phyloP scores from a whole-genome alignment of 2,797 vertebrate genomes.

The Halcyon chelicuti region DNA sequence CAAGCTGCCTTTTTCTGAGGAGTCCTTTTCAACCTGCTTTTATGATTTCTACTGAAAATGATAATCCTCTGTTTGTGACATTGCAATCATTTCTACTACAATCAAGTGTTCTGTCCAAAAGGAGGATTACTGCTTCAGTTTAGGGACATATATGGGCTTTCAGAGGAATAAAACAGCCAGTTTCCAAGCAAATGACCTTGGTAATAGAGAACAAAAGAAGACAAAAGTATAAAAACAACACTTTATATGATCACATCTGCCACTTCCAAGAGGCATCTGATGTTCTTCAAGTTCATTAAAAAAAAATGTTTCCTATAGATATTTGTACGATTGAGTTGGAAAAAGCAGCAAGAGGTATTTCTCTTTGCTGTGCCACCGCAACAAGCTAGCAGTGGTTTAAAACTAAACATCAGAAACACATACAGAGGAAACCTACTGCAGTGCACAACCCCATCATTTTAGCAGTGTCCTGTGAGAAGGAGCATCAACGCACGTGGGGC shows the following conservation, averaged over 20 bases:
- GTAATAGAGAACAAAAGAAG: background rate
- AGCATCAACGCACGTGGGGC: background rate
- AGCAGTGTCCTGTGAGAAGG: background rate
- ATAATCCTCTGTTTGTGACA: constrained; percentile 61
- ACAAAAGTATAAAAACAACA: background rate
- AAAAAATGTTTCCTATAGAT: background rate
- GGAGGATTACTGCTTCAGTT: constrained; percentile 18
- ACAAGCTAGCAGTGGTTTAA: background rate
- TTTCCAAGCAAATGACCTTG: constrained; percentile 22
- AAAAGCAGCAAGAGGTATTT: background rate
- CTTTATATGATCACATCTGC: background rate
- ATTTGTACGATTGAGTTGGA: background rate
- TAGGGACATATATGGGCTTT: background rate
- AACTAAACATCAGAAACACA: background rate
- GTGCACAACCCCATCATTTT: background rate
- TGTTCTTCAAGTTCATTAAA: background rate
- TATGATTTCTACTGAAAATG: background rate
- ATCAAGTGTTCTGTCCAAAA: constrained; percentile 13
- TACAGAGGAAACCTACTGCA: background rate
- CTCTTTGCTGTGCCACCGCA: background rate
- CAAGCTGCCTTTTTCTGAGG: background rate
- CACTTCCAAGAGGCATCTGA: background rate
- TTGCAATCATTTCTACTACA: constrained; percentile 43
- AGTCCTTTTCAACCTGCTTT: background rate
- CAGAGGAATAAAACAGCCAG: background rate